Evolutionary conservation across 92 coral and sea anemone genomes (phyloP), one percentile per base, ranked within the genome.

Genomic region (Micromussa lordhowensis): DNA sequence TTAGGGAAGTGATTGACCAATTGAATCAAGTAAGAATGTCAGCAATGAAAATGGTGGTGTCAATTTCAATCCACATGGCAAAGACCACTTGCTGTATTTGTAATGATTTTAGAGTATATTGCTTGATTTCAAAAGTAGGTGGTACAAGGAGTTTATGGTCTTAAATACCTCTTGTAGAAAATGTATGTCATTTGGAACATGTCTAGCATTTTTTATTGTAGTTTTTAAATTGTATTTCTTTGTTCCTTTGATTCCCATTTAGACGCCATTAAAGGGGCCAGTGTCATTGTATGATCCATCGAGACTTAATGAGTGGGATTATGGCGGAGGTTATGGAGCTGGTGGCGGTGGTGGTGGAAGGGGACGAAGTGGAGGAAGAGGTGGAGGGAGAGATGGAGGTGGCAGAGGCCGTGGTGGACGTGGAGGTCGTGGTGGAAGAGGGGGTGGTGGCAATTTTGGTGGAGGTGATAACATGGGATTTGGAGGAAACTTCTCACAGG

Each of bases 231-330:
- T 61, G 7, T 79, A 68, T 5, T 61, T 78, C 6, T 77, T 32
- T 79, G 12, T 66, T 72, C 2, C 68, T 30, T 75, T 44, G n/a
- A 24, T 87, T 78, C 64, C 68, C 13, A 74, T 90, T 26, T 68
- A 95, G 98, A 91, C 98, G 21, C 91, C 98, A 10, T 88, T 96
- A 61, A 98, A 96, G 72, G 99, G 99, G 1, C 93, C 87, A 54
- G 96, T 98, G n/a, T 82, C 82, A 31, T 94, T 98, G 40, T 98
- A 95, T 71, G 98, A 98, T 75, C 99, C 99, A 79, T 77, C 93
- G 16, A 48, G 77, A 55, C 61, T 80, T 19, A 92, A 91, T 78
- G 94, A 96, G 72, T 94, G 95, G 93, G 97, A 86, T 26, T 94
- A 83, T 81, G 94, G 91, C 69, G 97, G 94, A 75, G 96, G 96